Base-by-base conservation (phyloP, 2,888 invertebrate species). In the Thera obeliscata region DNA sequence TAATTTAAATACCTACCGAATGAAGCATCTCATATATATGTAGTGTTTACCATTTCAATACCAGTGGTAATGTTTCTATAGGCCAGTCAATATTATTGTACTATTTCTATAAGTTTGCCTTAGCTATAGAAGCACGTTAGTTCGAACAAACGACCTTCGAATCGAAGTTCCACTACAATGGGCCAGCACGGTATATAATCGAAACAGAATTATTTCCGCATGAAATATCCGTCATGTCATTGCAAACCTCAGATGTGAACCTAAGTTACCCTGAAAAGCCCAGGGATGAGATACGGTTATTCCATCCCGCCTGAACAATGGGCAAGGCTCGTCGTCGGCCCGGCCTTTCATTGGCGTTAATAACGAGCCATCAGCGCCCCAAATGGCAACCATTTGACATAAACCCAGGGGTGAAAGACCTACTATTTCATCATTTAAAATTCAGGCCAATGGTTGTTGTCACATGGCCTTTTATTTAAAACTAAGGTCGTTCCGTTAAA, bases 241-340 rank as follows among this genome's bases (percentile, higher is more conserved):
- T 5, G 11, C 38, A 54, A 54, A 71, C 64, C 64, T 22, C 22
- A 22, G 22, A 22, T 22, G 22, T 22, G 22, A 22, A 22, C 22
- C 22, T 22, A 66, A 61, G 66, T 43, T 43, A 43, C 43, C 43
- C 69, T 72, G 38, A 54, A 58, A 52, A 46, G 38, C 41, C 63
- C 50, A 63, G 59, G 52, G 54, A 66, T 56, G 62, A 61, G 59
- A 61, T 61, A 50, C 60, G 68, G 65, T 64, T 67, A 76, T 83
- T 80, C 78, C 67, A 76, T 83, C 83, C 79, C 61, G 74, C 71
- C 54, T 72, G 74, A 81, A 87, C 85, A 87, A 87, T 85, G 80
- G 82, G 73, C 73, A 62, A 75, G 70, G 71, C 74, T 77, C 75
- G 50, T 69, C 69, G 68, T 59, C 65, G 69, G 59, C 70, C 71